Conservation (phyloP, 2,888 invertebrate species). For the Leucania comma region DNA sequence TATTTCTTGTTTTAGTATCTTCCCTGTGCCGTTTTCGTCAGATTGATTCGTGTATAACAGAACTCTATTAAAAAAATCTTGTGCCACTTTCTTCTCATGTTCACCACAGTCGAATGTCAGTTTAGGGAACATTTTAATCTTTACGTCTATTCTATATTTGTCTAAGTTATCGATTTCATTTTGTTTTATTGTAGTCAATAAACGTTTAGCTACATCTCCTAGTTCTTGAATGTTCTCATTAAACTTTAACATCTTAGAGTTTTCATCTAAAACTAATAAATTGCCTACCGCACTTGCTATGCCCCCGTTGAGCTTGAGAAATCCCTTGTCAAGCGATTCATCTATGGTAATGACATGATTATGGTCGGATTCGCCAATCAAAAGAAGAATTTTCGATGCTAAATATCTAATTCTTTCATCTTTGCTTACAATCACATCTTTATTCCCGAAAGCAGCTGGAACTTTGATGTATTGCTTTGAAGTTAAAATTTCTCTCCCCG, state of each 20-base stretch:
- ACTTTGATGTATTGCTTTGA: constrained; percentile 7
- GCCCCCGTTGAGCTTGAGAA: constrained; percentile 5
- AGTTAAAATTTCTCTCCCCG: constrained; percentile 2
- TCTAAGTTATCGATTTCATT: not conserved
- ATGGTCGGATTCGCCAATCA: not conserved
- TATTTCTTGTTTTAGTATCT: constrained; percentile 8
- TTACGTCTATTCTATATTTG: constrained; percentile 2
- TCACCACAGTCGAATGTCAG: constrained; percentile 6
- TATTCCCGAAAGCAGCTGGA: constrained; percentile 2
- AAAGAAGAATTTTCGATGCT: not conserved
- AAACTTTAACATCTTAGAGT: constrained; percentile 10
- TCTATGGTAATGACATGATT: constrained; percentile 9
- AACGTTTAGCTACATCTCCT: constrained; percentile 5
- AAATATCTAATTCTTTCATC: constrained; percentile 5
- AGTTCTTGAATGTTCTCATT: constrained; percentile 9
- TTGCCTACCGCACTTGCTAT: constrained; percentile 6
- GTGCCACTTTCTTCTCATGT: constrained; percentile 2
- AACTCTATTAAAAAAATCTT: constrained; percentile 1
- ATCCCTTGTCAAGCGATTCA: not conserved
- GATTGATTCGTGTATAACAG: constrained; percentile 6
- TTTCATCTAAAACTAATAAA: constrained; percentile 4
- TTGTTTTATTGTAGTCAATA: not conserved
- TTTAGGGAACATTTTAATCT: constrained; percentile 6
- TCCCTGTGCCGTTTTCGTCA: constrained; percentile 3
- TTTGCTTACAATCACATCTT: not conserved